Evolutionary conservation across 37 sponge, comb jelly and placozoan genomes (phyloP).

Genomic region (Spongia lamella): DNA sequence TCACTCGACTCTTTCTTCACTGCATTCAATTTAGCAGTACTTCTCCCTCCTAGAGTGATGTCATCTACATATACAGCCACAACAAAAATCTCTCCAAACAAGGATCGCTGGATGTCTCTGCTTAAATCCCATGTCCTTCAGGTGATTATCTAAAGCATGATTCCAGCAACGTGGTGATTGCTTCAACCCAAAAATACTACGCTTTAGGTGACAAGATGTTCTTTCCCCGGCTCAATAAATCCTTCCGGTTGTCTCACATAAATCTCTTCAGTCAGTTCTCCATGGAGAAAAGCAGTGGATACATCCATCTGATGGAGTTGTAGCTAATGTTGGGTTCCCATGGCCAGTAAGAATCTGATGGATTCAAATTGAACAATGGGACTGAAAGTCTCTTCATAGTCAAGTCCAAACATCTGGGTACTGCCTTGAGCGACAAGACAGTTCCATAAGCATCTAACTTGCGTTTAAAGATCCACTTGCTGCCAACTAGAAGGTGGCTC

Average conservation of each 20-base stretch:
- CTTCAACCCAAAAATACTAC: slow-evolving; percentile 28
- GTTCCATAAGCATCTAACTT: slow-evolving; percentile 9
- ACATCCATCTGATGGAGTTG: slow-evolving; percentile 10
- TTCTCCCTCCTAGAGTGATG: slow-evolving; percentile 32
- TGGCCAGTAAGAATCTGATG: not conserved
- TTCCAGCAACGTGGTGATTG: slow-evolving; percentile 23
- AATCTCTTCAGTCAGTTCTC: slow-evolving; percentile 4
- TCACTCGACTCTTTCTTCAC: slow-evolving; percentile 24
- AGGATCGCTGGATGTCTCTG: too few species aligned
- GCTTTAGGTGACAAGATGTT: too few species aligned
- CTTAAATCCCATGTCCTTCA: too few species aligned
- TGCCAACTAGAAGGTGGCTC: slow-evolving; percentile 11
- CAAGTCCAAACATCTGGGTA: slow-evolving; percentile 17
- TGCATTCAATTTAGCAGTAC: slow-evolving; percentile 20
- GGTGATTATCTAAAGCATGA: too few species aligned
- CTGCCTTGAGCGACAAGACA: slow-evolving; percentile 22
- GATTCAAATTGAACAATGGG: slow-evolving; percentile 2
- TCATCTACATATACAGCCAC: slow-evolving; percentile 32
- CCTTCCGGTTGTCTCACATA: not conserved
- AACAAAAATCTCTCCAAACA: too few species aligned
- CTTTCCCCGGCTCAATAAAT: too few species aligned
- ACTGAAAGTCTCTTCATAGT: slow-evolving; percentile 9
- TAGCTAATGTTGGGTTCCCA: not conserved
- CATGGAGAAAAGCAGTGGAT: slow-evolving; percentile 3
- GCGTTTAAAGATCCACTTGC: slow-evolving; percentile 28